These are phyloP conservation scores for Sebastes elongatus DNA, from an alignment of 2,797 vertebrate species.

Conservation along the genomic window DNA sequence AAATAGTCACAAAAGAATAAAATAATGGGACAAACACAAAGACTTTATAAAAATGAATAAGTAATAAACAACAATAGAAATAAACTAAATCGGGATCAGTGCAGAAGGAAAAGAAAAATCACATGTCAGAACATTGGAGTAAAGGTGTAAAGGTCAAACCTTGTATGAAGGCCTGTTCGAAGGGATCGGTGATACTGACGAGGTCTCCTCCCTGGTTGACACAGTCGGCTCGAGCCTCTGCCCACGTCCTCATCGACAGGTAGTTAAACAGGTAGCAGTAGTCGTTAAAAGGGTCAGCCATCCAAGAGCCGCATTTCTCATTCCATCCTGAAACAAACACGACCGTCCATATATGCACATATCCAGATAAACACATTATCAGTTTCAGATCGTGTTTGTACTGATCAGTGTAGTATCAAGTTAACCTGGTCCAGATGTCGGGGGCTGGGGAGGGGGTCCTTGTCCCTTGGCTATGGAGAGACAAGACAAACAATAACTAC, in stretches of 20 bases:
- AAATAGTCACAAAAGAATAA: background rate
- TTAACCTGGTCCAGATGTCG: slow-evolving; percentile 84
- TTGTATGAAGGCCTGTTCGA: slow-evolving; percentile 81
- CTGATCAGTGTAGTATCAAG: background rate
- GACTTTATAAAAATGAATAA: background rate
- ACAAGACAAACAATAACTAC: background rate
- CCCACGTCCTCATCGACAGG: slow-evolving; percentile 80
- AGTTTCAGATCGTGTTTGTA: background rate
- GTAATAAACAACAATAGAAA: background rate
- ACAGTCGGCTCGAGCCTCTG: slow-evolving; percentile 82
- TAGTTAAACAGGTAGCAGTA: slow-evolving; percentile 83
- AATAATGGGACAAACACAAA: background rate
- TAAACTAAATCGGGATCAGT: background rate
- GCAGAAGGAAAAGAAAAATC: background rate
- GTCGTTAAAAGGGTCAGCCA: slow-evolving; percentile 80
- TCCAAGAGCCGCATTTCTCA: slow-evolving; percentile 82
- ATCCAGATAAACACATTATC: background rate
- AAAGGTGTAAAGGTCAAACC: slow-evolving; percentile 47
- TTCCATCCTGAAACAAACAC: slow-evolving; percentile 78
- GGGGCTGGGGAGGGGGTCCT: slow-evolving; percentile 79
- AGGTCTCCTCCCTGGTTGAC: slow-evolving; percentile 84
- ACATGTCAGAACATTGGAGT: background rate
- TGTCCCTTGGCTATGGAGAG: slow-evolving; percentile 74
- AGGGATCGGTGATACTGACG: slow-evolving; percentile 80
- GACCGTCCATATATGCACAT: background rate